Conservation (phyloP, 2,797 vertebrate species). For the Heteromormyrus szaboi region DNA sequence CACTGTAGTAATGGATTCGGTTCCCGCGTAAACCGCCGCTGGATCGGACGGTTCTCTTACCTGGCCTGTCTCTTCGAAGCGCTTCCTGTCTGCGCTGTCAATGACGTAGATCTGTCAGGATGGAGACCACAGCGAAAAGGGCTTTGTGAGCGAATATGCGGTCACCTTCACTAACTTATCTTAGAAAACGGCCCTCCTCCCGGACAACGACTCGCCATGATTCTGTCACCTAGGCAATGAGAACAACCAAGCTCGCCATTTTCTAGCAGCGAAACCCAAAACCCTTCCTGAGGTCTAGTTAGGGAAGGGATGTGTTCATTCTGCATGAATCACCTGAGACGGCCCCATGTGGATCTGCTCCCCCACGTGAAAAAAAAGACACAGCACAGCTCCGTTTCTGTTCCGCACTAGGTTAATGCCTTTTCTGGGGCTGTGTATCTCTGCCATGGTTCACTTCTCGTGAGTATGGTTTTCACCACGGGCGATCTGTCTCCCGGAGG, state of each 20-base stretch:
- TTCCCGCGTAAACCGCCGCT: not conserved
- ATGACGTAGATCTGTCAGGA: constrained; percentile 73
- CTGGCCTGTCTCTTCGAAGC: constrained; percentile 73
- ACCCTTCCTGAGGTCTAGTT: not conserved
- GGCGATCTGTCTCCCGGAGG: not conserved
- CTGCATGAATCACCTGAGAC: not conserved
- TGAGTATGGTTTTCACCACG: not conserved
- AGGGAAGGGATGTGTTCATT: not conserved
- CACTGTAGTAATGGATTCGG: not conserved
- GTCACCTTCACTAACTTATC: not conserved
- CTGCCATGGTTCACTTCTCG: not conserved
- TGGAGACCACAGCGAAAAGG: not conserved
- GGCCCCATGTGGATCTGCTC: not conserved
- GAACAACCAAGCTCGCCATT: not conserved
- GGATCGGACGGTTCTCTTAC: constrained; percentile 40
- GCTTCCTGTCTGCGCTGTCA: constrained; percentile 75
- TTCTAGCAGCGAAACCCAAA: not conserved
- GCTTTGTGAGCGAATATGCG: not conserved
- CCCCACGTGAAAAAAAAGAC: not conserved
- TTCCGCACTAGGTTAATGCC: not conserved
- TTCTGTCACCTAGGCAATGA: not conserved
- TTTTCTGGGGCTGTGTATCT: not conserved
- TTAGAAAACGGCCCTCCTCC: not conserved
- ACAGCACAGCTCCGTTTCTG: not conserved
- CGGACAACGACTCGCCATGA: not conserved